Conservation (phyloP, 2,888 invertebrate genomes). For the Clostera curtula region DNA sequence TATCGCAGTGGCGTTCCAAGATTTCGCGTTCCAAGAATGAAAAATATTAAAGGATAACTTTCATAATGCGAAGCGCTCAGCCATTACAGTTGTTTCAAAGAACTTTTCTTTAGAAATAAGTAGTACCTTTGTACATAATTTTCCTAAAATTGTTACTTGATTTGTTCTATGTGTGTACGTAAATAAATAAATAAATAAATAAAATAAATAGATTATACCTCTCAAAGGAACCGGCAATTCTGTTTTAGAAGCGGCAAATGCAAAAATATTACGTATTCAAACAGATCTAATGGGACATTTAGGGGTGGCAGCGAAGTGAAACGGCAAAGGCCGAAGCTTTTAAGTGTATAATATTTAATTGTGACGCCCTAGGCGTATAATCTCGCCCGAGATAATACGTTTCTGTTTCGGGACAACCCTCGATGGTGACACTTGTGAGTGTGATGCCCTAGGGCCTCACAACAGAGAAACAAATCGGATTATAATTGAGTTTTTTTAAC, state of each 20-base stretch:
- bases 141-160: no score
- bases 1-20: slow-evolving; percentile 6
- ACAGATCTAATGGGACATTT: slow-evolving; percentile 75
- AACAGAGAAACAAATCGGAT: slow-evolving; percentile 70
- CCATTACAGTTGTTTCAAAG: slow-evolving; percentile 71
- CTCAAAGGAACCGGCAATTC: slow-evolving; percentile 73
- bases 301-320: slow-evolving; percentile 74
- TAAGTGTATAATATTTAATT: slow-evolving; percentile 77
- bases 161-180: no score
- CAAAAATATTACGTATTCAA: slow-evolving; percentile 76
- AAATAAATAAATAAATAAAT: no score
- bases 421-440: slow-evolving; percentile 67
- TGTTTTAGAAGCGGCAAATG: slow-evolving; percentile 72
- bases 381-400: slow-evolving; percentile 76
- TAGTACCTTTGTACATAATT: no score
- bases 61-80: slow-evolving; percentile 63
- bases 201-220: slow-evolving; percentile 73
- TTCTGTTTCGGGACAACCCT: slow-evolving; percentile 74
- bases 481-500: slow-evolving; percentile 66
- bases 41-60: slow-evolving; percentile 52
- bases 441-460: slow-evolving; percentile 63
- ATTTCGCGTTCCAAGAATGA: slow-evolving; percentile 14
- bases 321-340: slow-evolving; percentile 76
- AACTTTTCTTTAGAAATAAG: no score
- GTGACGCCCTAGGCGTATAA: slow-evolving; percentile 76